Evolutionary conservation across 1,140 invertebrate genomes (phyloP), one percentile per base, ranked within the genome.

Genomic region (Drosophila pseudoananassae): DNA sequence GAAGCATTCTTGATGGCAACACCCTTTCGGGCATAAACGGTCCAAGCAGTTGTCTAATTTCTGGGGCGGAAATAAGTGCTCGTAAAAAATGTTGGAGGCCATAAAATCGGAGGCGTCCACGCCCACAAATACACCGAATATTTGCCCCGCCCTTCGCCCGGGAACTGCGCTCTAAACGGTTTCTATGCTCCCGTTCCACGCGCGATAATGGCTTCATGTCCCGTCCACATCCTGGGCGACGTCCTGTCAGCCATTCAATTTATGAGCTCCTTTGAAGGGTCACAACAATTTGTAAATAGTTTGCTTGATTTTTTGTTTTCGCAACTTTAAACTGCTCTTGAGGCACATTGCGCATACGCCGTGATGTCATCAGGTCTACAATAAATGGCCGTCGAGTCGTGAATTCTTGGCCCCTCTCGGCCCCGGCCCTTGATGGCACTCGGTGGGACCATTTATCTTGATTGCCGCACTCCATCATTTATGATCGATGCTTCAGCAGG

Each of bases 61-160:
- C 75, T 90, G 80, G 88, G 88, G 88, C 83, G 88, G 83, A 90
- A 90, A 78, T 82, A 90, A 84, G 88, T 82, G 80, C 77, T 76
- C 87, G 76, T 90, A 90, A 90, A 90, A 90, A 90, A 79, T 87
- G 83, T 79, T 81, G 40, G 29, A 45, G 75, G 65, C 46, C 82
- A 61, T 87, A 87, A 82, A 87, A 43, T 43, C 14, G 40, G n/a
- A 87, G 52, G 20, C 38, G 50, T 29, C 65, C 38, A 15, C 50
- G 14, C 51, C 65, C 63, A 17, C 40, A 43, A 36, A 36, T 36
- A 36, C 33, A 31, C 15, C 49, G 33, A 46, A 46, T 25, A 63
- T 63, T 49, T 27, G 1, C 5, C n/a, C 57, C 59, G 63, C 63
- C 58, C 9, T 6, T n/a, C 15, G 8, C 9, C 10, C 45, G 17